Percentiles rank a stretch among this genome's conserved stretches.
phyloP scores from a whole-genome alignment of 64 coral and sea anemone genomes.

The Acropora tenuis region DNA sequence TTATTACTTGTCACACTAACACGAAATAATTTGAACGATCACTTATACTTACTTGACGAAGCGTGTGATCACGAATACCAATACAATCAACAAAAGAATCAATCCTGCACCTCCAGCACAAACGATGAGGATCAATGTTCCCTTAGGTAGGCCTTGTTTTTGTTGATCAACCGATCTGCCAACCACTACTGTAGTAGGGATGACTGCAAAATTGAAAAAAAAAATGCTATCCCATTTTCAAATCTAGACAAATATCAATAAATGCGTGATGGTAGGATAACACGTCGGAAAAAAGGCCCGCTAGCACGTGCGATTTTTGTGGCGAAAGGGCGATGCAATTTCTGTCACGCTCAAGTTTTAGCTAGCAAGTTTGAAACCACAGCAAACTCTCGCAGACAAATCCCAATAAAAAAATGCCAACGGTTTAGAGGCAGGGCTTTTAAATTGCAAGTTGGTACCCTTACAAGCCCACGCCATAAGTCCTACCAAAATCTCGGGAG shows the following conservation, averaged over 20 bases:
- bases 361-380: no score
- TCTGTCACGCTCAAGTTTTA: no score
- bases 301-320: no score
- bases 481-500: no score
- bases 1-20: no score
- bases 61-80: constrained; percentile 73
- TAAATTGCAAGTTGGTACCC: no score
- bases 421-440: no score
- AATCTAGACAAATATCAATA: neutral
- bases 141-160: constrained; percentile 37
- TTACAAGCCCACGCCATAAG: no score
- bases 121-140: constrained; percentile 68
- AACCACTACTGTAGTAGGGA: neutral
- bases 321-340: no score
- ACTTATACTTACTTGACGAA: constrained; percentile 33
- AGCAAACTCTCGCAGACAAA: no score
- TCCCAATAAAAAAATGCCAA: no score
- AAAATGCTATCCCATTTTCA: neutral
- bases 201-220: neutral
- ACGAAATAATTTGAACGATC: neutral
- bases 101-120: constrained; percentile 69
- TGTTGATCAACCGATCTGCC: neutral
- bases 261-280: neutral
- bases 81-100: constrained; percentile 58
- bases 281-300: no score